Conservation (phyloP, 2,888 invertebrate species). For the Melanostoma scalare region DNA sequence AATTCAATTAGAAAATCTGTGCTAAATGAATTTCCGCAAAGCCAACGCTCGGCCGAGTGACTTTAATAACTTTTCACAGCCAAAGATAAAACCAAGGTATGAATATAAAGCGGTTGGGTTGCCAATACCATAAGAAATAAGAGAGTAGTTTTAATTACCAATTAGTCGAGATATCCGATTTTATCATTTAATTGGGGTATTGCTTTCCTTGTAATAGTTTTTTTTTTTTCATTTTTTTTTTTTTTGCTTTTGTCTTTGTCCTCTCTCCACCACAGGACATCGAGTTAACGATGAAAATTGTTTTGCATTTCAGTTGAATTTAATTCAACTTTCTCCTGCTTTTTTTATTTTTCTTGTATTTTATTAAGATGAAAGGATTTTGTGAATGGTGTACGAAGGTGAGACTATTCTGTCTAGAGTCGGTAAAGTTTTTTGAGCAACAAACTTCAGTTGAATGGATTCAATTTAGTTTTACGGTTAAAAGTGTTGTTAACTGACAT, state of each 20-base stretch:
- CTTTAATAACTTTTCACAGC: constrained; percentile 59
- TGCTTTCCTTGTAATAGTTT: constrained; percentile 21
- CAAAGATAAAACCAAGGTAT: constrained; percentile 18
- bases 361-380: background rate
- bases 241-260: background rate
- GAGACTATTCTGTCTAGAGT: background rate
- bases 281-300: constrained; percentile 27
- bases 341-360: background rate
- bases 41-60: constrained; percentile 48
- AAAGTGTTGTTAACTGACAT: constrained; percentile 18
- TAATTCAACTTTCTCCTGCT: background rate
- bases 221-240: background rate
- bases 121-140: constrained; percentile 7
- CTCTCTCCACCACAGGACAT: constrained; percentile 18
- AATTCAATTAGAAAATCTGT: constrained; percentile 69
- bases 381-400: background rate
- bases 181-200: constrained; percentile 64
- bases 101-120: background rate
- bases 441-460: constrained; percentile 19
- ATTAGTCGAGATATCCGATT: constrained; percentile 65
- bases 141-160: constrained; percentile 67
- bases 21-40: constrained; percentile 63
- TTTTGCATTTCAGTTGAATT: constrained; percentile 38
- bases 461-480: constrained; percentile 24
- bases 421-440: constrained; percentile 8